A percentile compares a stretch with the other conserved stretches of the same genome.
phyloP scores from a whole-genome alignment of 2,113 vertebrate genomes.

The Gopherus evgoodei region DNA sequence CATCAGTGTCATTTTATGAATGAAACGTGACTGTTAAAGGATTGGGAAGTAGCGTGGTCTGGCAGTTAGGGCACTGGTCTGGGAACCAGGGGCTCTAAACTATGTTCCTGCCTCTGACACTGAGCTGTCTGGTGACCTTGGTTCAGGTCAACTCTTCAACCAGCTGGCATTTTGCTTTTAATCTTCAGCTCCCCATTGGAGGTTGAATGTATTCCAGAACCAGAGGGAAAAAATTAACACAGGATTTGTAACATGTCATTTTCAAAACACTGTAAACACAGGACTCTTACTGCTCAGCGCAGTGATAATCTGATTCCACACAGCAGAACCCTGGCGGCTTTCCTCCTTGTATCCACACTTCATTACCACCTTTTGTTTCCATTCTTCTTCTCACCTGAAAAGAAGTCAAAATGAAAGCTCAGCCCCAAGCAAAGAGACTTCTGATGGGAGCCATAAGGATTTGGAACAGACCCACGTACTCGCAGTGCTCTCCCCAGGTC shows the following conservation, averaged over 20 bases:
- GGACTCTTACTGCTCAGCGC: rapidly evolving
- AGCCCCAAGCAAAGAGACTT: not conserved
- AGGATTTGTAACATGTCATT: rapidly evolving
- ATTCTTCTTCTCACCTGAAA: not conserved
- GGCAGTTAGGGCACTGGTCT: not conserved
- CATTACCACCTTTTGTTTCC: conserved; percentile 7
- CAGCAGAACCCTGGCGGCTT: not conserved
- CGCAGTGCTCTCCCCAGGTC: rapidly evolving
- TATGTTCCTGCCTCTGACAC: not conserved
- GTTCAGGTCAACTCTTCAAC: not conserved
- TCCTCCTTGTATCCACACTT: not conserved
- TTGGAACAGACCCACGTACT: rapidly evolving
- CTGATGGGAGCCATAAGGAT: not conserved
- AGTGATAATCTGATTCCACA: not conserved
- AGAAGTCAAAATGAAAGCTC: not conserved
- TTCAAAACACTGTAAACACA: rapidly evolving
- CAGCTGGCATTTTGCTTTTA: not conserved
- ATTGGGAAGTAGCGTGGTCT: not conserved
- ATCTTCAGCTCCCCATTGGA: rapidly evolving
- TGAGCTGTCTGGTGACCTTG: not conserved
- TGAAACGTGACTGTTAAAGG: not conserved
- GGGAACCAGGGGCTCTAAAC: not conserved
- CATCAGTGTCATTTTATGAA: not conserved
- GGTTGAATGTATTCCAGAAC: not conserved
- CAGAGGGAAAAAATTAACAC: not conserved